These are phyloP conservation scores for Acridotheres tristis DNA, from an alignment of 2,797 vertebrate genomes.

Conservation along the genomic window DNA sequence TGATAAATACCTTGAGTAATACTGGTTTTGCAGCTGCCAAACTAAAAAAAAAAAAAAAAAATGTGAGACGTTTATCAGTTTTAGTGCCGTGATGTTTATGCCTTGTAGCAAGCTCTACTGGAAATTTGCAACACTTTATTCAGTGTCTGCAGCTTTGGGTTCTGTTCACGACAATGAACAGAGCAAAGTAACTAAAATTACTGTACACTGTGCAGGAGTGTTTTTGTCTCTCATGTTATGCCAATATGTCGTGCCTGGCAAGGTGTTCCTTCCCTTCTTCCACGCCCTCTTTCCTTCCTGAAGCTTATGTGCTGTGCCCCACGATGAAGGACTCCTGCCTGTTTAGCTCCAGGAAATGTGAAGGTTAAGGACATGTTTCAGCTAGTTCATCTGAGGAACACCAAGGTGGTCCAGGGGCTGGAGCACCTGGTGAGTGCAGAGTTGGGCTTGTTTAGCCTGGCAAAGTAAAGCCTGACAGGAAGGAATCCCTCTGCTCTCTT, in stretches of 20 bases:
- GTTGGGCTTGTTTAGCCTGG: background rate
- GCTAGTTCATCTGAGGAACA: background rate
- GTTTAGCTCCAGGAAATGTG: background rate
- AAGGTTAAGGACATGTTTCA: background rate
- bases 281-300: background rate
- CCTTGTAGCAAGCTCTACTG: background rate
- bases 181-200: background rate
- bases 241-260: background rate
- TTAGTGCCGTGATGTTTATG: background rate
- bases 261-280: background rate
- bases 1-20: constrained; percentile 2
- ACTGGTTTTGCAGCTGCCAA: background rate
- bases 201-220: background rate
- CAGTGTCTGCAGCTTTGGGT: background rate
- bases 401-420: background rate
- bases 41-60: constrained; percentile 9
- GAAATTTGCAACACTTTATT: constrained; percentile 8
- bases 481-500: background rate
- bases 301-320: background rate
- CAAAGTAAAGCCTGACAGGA: background rate
- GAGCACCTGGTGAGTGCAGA: background rate
- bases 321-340: background rate
- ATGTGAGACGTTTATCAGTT: background rate
- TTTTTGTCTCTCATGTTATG: background rate
- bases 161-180: background rate